These are phyloP conservation scores for Aegotheles bennettii DNA, from an alignment of 2,113 vertebrate species.

Conservation along the genomic window DNA sequence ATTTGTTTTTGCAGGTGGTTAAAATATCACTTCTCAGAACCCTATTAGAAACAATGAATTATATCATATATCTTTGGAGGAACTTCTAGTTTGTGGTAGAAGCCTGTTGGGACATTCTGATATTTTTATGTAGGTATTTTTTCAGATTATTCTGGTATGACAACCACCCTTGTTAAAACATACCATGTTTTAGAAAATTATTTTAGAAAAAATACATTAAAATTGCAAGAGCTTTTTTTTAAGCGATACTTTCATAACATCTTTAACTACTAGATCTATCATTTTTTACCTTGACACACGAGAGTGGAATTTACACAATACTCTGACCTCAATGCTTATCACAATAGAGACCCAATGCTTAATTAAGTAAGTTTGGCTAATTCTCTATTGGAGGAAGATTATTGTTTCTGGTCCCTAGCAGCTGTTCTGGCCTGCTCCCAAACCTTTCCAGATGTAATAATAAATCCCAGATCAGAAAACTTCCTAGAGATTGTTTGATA, in stretches of 20 bases:
- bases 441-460: slow-evolving; percentile 32
- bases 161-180: background rate
- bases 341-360: background rate
- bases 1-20: slow-evolving; percentile 59
- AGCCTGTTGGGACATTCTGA: background rate
- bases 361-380: slow-evolving; percentile 41
- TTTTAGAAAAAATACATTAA: background rate
- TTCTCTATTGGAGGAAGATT: slow-evolving; percentile 12
- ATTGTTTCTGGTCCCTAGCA: slow-evolving; percentile 22
- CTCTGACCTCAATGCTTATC: background rate
- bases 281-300: slow-evolving; percentile 3
- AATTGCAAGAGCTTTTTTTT: background rate
- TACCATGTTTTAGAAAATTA: background rate
- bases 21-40: slow-evolving; percentile 47
- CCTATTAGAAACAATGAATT: slow-evolving; percentile 46
- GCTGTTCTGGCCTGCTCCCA: slow-evolving; percentile 21
- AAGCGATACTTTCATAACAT: background rate
- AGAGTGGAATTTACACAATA: background rate
- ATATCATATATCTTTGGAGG: slow-evolving; percentile 1
- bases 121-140: slow-evolving; percentile 13
- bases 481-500: background rate
- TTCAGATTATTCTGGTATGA: background rate
- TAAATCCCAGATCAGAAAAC: slow-evolving; percentile 7
- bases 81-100: background rate
- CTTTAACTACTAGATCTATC: background rate